Evolutionary conservation across 2,888 invertebrate genomes (phyloP), one percentile per base, ranked within the genome.

Genomic region (Caradrina clavipalpis): DNA sequence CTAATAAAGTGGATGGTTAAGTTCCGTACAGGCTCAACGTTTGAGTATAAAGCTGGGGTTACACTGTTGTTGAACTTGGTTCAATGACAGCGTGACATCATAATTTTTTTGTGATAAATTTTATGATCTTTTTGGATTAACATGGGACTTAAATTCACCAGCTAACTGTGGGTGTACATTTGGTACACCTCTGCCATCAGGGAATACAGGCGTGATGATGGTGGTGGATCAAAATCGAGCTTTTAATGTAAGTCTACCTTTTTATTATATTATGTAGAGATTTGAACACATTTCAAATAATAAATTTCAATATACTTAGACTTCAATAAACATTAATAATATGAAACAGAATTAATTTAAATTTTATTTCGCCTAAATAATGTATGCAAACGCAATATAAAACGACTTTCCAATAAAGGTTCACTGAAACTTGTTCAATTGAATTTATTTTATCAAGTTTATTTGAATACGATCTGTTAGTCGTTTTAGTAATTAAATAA

Each of bases 1-100:
- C 91, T 94, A 95, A 95, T 95, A 95, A 95, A 95, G 94, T 93
- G 92, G 92, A 91, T 92, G 92, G 92, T 91, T 91, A 89, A 93
- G 91, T 92, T 92, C 82, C 85, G 84, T 81, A 83, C 86, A 88
- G 86, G 86, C 85, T 87, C 87, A 86, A 81, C 80, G 76, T 80
- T 83, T 82, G 71, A 77, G 78, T 74, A 65, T 89, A 85, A 88
- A 74, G 88, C 76, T 55, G 60, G 54, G 75, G 83, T 68, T 76
- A 88, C 80, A 86, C 74, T 73, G 62, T 26, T 21, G 39, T 39
- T 7, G 15, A 35, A 47, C 17, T 50, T 47, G 0, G 19, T n/a
- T 47, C 8, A 5, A 60, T 35, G 13, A 22, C 1, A 17, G 51
- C 42, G 59, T 57, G 42, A 61, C 35, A 35, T 0, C 10, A 39